A percentile compares a stretch with the other conserved stretches of the same genome.
Evolutionary conservation across 2,888 invertebrate species (phyloP).

Genomic region (Drosophila bunnanda): DNA sequence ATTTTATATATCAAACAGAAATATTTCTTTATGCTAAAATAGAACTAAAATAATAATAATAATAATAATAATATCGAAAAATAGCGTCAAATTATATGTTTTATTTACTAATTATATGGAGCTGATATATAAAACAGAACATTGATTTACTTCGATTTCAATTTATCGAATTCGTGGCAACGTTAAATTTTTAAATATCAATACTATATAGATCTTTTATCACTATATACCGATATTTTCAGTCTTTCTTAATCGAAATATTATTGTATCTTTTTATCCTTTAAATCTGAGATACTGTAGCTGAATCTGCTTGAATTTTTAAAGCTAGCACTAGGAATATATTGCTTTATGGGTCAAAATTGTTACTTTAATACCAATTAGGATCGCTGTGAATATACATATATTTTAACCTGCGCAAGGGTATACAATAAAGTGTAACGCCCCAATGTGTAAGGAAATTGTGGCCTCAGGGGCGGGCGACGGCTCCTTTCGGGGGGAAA

Average conservation of each 20-base stretch:
- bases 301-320: neutral
- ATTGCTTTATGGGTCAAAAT: neutral
- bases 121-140: neutral
- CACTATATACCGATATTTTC: neutral
- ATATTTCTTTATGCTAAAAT: too few species aligned
- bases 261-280: neutral
- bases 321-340: neutral
- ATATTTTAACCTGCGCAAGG: neutral
- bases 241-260: neutral
- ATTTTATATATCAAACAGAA: neutral
- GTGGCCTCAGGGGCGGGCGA: slow-evolving; percentile 14
- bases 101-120: neutral
- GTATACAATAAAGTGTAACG: slow-evolving; percentile 47
- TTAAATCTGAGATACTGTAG: neutral
- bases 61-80: neutral
- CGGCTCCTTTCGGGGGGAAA: neutral
- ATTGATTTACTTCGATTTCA: neutral
- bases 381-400: neutral
- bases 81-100: neutral
- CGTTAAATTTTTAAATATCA: neutral
- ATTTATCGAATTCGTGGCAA: neutral
- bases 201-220: neutral
- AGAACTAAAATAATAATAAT: too few species aligned
- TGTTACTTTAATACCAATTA: neutral
- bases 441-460: slow-evolving; percentile 45